Percentiles rank a stretch among this genome's conserved stretches.
These are phyloP conservation scores for Upupa epops DNA, from an alignment of 2,113 vertebrate genomes.

Conservation along the genomic window DNA sequence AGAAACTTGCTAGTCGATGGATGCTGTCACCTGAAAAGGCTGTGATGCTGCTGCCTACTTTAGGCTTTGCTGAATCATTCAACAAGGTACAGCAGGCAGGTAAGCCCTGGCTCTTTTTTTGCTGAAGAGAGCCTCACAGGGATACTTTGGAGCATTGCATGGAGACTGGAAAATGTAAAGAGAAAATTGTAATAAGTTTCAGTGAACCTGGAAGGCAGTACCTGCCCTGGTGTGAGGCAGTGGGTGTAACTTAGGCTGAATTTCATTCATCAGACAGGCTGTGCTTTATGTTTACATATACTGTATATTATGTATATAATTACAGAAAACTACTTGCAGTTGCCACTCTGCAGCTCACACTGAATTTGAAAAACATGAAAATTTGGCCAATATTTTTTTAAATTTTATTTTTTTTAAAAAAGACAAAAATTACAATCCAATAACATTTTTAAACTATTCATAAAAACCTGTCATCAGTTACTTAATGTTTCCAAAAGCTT, in stretches of 20 bases:
- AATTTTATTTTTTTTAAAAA: not conserved
- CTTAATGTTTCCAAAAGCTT: not conserved
- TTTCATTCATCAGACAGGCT: not conserved
- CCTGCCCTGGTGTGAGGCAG: constrained; percentile 15
- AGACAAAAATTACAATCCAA: not conserved
- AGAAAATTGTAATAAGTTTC: constrained; percentile 34
- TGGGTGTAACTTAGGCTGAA: constrained; percentile 35
- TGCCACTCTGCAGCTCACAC: constrained; percentile 3
- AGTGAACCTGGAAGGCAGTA: constrained; percentile 44
- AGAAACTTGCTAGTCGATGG: not conserved
- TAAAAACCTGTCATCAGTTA: not conserved
- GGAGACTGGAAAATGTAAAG: not conserved
- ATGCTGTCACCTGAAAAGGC: not conserved
- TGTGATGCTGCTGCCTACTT: not conserved
- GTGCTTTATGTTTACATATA: not conserved
- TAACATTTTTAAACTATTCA: not conserved
- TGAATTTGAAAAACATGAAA: not conserved
- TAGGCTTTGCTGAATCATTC: constrained; percentile 45
- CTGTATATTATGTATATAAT: constrained; percentile 27
- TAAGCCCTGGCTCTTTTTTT: not conserved
- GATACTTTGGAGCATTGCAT: constrained; percentile 46
- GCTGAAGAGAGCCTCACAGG: constrained; percentile 54
- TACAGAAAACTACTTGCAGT: constrained; percentile 9
- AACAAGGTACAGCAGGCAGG: constrained; percentile 1
- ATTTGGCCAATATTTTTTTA: not conserved